phyloP scores from a whole-genome alignment of 2,113 vertebrate genomes.

The Morone chrysops region DNA sequence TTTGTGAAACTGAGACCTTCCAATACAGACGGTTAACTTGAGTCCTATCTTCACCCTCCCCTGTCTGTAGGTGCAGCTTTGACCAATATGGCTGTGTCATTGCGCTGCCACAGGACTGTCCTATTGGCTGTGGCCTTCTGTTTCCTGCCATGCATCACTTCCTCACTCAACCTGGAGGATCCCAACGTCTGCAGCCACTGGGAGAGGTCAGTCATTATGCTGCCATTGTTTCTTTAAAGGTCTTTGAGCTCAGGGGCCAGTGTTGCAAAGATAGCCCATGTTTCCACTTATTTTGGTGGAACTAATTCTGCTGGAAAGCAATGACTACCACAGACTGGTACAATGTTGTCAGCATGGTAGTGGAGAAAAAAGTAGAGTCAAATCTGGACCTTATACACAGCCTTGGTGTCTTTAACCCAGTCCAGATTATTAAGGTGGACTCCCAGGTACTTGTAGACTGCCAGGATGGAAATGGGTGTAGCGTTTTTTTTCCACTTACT shows the following conservation, averaged over 20 bases:
- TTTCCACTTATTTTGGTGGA: too few relatives aligned
- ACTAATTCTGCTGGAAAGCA: too few relatives aligned
- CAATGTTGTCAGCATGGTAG: too few relatives aligned
- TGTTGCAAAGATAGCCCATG: too few relatives aligned
- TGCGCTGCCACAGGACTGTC: constrained; percentile 70
- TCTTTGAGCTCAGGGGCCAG: not conserved
- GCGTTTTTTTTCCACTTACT: too few relatives aligned
- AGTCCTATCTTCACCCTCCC: not conserved
- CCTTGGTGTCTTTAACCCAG: too few relatives aligned
- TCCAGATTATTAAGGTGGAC: too few relatives aligned
- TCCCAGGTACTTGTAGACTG: too few relatives aligned
- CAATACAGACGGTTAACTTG: not conserved
- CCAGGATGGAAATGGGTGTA: too few relatives aligned
- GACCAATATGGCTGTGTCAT: constrained; percentile 85
- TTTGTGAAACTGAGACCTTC: not conserved
- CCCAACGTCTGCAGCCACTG: constrained; percentile 99
- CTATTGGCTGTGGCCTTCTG: constrained; percentile 81
- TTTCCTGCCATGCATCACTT: constrained; percentile 80
- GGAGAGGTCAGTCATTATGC: constrained; percentile 90
- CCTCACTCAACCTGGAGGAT: constrained; percentile 93
- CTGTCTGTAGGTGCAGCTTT: constrained; percentile 77
- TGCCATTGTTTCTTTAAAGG: not conserved
- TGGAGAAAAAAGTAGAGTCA: too few relatives aligned
- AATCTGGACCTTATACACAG: too few relatives aligned
- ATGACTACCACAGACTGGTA: too few relatives aligned